Evolutionary conservation across 1,140 invertebrate genomes (phyloP), one percentile per base, ranked within the genome.

Genomic region (Ylistrum balloti): DNA sequence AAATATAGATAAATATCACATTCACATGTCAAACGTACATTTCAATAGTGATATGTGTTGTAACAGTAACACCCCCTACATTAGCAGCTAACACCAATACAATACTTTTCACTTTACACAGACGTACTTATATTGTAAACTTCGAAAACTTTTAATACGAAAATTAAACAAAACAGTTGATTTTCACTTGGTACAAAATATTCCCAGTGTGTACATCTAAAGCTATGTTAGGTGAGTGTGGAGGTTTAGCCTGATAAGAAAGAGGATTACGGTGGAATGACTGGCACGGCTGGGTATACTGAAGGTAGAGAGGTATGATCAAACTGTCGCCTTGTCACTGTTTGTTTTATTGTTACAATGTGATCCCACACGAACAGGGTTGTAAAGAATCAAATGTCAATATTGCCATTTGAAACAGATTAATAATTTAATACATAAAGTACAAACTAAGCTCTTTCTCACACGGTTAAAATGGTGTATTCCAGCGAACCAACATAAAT

Each of bases 401-500:
- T 74, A 74, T 74, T 74, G 56, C 56, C 56, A 74, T 74, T 74
- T n/a, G 56, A 74, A 74, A 74, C 56, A 74, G 56, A 74, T 74
- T 74, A 74, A 74, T 74, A 74, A 74, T 74, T 74, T 74, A 28
- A 74, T 74, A 74, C 56, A 74, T 74, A 74, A 74, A 74, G 56
- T 74, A 74, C 56, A 74, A 74, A 1, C 20, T 74, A 74, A 74
- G 56, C 56, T 74, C 56, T 74, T 74, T 74, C 56, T 74, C 56
- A 74, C 56, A 74, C 56, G 28, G 56, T 74, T 74, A 22, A 56
- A 56, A 22, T 28, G 22, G 56, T 7, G 22, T 74, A 74, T 11
- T 74, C 56, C 56, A 74, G 22, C n/a, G 56, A 28, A 74, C n/a
- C 56, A 74, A 74, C 56, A n/a, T 74, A n/a, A 74, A 74, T 9